Conservation (phyloP, 2,113 vertebrate species). For the Propithecus coquereli region DNA sequence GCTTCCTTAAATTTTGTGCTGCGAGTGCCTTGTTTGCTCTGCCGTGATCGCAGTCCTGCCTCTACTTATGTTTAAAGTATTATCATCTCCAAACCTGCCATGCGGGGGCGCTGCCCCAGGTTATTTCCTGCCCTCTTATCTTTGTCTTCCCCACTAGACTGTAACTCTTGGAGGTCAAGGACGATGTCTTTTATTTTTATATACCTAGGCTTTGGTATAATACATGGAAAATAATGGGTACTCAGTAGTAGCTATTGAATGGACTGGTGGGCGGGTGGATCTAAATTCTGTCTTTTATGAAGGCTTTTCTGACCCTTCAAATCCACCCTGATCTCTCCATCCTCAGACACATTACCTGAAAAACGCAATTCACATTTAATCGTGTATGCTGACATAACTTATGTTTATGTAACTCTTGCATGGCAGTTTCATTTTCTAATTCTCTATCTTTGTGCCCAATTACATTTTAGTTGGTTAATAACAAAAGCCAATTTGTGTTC, state of each 20-base stretch:
- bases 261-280: background rate
- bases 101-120: accelerated
- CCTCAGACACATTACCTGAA: background rate
- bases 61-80: background rate
- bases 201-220: background rate
- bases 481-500: background rate
- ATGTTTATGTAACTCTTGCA: background rate
- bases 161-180: background rate
- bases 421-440: slow-evolving; percentile 21
- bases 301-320: background rate
- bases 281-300: background rate
- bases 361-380: background rate
- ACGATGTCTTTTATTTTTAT: background rate
- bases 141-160: background rate
- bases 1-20: background rate
- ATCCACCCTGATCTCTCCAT: background rate
- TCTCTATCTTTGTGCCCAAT: slow-evolving; percentile 4
- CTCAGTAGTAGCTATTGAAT: background rate
- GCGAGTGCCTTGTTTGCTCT: background rate
- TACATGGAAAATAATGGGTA: background rate
- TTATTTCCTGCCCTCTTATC: background rate
- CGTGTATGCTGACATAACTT: background rate
- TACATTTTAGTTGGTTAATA: slow-evolving; percentile 41
- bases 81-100: background rate
- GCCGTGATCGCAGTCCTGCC: background rate